A percentile compares a stretch with the other conserved stretches of the same genome.
Evolutionary conservation across 2,888 invertebrate species (phyloP).

Genomic region (Drosophila rubida): DNA sequence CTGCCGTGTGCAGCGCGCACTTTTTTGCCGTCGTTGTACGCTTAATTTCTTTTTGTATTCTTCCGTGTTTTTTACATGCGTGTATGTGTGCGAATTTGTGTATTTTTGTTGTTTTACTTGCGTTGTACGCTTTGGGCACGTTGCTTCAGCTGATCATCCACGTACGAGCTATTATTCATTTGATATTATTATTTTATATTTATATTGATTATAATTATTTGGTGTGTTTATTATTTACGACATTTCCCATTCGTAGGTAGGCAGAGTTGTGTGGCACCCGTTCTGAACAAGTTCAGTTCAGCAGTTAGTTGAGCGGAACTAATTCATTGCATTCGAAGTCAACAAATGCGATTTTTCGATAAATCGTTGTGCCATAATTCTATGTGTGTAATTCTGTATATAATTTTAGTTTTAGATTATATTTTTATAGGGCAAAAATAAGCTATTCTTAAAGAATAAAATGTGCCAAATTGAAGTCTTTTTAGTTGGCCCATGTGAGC

Average conservation of each 20-base stretch:
- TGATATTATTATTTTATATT: background rate
- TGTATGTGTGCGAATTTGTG: constrained; percentile 1
- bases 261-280: constrained; percentile 4
- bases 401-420: no score
- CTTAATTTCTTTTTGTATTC: constrained; percentile 14
- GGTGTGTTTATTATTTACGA: background rate
- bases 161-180: no score
- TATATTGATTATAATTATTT: background rate
- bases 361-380: background rate
- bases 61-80: background rate
- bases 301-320: background rate
- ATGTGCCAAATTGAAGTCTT: no score
- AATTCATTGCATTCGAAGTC: background rate
- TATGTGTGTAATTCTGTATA: no score
- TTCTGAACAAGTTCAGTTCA: constrained; percentile 1
- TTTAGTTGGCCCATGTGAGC: no score
- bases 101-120: background rate
- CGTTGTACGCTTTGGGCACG: background rate
- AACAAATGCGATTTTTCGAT: background rate
- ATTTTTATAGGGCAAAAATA: no score
- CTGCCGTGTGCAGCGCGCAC: constrained; percentile 1
- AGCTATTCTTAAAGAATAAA: no score
- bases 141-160: background rate
- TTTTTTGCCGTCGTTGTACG: background rate
- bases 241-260: constrained; percentile 36